Evolutionary conservation across 2,888 invertebrate species (phyloP).

Genomic region (Drosophila longiperda): DNA sequence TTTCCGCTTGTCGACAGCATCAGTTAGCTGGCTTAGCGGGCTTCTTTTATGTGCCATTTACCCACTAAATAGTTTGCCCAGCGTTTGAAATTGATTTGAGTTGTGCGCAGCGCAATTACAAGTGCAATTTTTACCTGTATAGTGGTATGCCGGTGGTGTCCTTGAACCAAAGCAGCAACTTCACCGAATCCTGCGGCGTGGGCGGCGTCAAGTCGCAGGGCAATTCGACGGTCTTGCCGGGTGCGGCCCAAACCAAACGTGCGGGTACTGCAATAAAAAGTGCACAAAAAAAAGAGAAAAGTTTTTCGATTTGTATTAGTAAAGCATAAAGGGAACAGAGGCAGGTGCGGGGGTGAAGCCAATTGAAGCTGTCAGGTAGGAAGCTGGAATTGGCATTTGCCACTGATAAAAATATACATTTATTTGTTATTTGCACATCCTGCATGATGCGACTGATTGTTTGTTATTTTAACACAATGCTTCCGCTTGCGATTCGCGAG

Average conservation of each 20-base stretch:
- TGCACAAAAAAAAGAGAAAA: conserved; percentile 3
- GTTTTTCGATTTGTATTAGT: conserved; percentile 53
- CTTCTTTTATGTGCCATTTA: not conserved
- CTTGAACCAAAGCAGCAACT: conserved; percentile 96
- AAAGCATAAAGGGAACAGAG: conserved; percentile 16
- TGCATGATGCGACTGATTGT: conserved; percentile 80
- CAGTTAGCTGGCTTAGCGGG: conserved; percentile 4
- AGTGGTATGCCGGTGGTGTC: conserved; percentile 93
- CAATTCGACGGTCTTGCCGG: conserved; percentile 90
- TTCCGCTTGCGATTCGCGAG: conserved; percentile 66
- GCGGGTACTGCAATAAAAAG: conserved; percentile 87
- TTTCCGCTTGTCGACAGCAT: conserved; percentile 47
- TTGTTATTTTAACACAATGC: conserved; percentile 80
- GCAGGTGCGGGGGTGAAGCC: conserved; percentile 9
- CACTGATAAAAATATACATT: conserved; percentile 76
- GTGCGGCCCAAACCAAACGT: conserved; percentile 90
- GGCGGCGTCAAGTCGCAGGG: conserved; percentile 94
- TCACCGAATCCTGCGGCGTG: conserved; percentile 89
- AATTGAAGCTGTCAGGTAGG: conserved; percentile 65
- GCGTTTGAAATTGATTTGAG: conserved; percentile 50
- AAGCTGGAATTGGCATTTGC: conserved; percentile 40
- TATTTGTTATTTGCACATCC: conserved; percentile 80
- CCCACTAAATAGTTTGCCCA: conserved; percentile 55
- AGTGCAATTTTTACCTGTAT: conserved; percentile 89
- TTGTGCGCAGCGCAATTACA: conserved; percentile 59